Conservation (phyloP, 2,797 vertebrate species). For the Anguilla pacifica region DNA sequence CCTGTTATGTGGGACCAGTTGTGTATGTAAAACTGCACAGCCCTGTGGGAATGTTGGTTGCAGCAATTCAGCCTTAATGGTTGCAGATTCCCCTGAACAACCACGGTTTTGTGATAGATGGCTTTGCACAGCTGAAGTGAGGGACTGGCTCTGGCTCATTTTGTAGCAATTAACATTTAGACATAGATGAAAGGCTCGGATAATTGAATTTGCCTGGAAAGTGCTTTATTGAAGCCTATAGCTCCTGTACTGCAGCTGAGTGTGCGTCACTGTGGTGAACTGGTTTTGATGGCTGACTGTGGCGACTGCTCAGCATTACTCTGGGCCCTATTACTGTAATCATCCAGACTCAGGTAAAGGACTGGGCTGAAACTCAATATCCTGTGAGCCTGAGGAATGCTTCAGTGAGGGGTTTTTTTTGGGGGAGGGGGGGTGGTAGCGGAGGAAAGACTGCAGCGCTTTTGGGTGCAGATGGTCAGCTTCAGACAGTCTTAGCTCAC, state of each 20-base stretch:
- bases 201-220: not conserved
- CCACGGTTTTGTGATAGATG: not conserved
- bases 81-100: not conserved
- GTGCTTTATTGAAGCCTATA: not conserved
- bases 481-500: not conserved
- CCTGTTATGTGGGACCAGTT: not conserved
- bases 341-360: slow-evolving; percentile 34
- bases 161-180: not conserved
- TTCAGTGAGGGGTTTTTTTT: not conserved
- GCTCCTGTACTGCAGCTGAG: not conserved
- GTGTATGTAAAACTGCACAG: not conserved
- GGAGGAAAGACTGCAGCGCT: not conserved
- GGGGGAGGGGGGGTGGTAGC: not conserved
- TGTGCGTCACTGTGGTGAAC: slow-evolving; percentile 12
- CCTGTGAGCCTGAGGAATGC: slow-evolving; percentile 2
- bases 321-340: slow-evolving; percentile 15
- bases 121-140: not conserved
- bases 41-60: not conserved
- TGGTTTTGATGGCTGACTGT: not conserved
- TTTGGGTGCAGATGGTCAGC: slow-evolving; percentile 27
- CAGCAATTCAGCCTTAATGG: not conserved
- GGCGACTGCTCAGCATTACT: slow-evolving; percentile 7
- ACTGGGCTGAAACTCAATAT: not conserved
- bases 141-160: not conserved
- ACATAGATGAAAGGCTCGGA: not conserved